Evolutionary conservation across 2,888 invertebrate species (phyloP), one percentile per base, ranked within the genome.

Genomic region (Malthinus flaveolus): DNA sequence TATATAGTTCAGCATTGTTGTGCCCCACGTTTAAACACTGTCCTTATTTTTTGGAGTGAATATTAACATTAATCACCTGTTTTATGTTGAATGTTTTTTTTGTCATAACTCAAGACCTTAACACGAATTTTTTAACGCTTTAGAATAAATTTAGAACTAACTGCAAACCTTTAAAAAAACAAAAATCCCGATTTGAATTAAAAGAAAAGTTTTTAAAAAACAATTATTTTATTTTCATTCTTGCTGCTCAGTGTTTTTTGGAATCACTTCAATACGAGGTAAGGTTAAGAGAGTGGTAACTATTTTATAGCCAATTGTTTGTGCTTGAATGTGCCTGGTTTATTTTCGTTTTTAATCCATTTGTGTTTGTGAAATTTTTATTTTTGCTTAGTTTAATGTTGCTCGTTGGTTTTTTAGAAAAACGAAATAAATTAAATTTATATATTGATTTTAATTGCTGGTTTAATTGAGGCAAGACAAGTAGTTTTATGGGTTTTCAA

Each of bases 231-330:
- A 63, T 56, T 72, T 72, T 75, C 72, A 72, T 77, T 77, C 86
- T 84, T 87, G 89, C 89, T 89, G 89, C 89, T 85, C 91, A 95
- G 95, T 93, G 91, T 94, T 87, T 95, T 95, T 90, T 95, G 95
- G 95, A 95, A 93, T 88, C 93, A 95, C 91, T 95, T 95, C 92
- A 95, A 95, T 83, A 91, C 93, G 87, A 95, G 95, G 95, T 95
- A 95, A 95, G 94, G 87, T 79, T 75, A 58, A 15, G 44, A 49
- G 45, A 50, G 60, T 39, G 23, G 23, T 23, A 51, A 35, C 12
- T 56, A 61, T 44, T 56, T 49, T 33, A 47, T 37, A 46, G 46
- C 42, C 44, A 57, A 33, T 35, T 23, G 44, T 61, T 58, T 48
- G 49, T 59, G 60, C 57, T 58, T 47, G 53, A 32, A 52, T 49